Evolutionary conservation across 2,113 vertebrate species (phyloP).

Genomic region (Willisornis vidua): DNA sequence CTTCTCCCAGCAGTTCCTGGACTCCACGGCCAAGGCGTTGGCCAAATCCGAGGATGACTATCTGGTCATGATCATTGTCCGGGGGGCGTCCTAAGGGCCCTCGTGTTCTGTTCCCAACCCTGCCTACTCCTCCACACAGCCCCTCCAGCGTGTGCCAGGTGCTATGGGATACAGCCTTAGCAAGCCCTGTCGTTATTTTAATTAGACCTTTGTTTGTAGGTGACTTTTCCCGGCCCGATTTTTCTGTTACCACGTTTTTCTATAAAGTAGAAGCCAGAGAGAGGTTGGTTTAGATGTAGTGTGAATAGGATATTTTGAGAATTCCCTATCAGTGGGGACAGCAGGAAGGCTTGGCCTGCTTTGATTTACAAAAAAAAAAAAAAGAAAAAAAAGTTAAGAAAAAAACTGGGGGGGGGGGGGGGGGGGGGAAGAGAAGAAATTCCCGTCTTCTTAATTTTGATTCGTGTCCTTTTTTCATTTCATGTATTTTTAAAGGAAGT

Average conservation of each 20-base stretch:
- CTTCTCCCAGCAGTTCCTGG: conserved; percentile 99
- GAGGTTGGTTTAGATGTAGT: conserved; percentile 57
- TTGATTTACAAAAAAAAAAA: conserved; percentile 57
- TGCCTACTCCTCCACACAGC: conserved; percentile 82
- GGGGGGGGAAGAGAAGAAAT: background rate
- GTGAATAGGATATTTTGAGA: conserved; percentile 51
- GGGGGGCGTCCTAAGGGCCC: conserved; percentile 92
- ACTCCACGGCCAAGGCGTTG: conserved; percentile 96
- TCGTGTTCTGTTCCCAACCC: conserved; percentile 71
- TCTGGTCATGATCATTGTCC: conserved; percentile 99
- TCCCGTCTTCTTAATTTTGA: conserved; percentile 38
- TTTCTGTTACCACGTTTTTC: conserved; percentile 66
- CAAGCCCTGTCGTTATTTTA: conserved; percentile 71
- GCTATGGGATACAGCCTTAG: conserved; percentile 88
- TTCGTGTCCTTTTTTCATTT: conserved; percentile 65
- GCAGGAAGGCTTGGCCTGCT: conserved; percentile 60
- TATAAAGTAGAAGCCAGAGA: conserved; percentile 71
- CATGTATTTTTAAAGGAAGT: conserved; percentile 48
- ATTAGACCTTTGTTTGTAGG: conserved; percentile 77
- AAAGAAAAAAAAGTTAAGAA: background rate
- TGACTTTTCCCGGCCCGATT: conserved; percentile 29
- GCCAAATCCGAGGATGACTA: conserved; percentile 99
- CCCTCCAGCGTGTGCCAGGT: conserved; percentile 85
- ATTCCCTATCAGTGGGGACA: background rate
- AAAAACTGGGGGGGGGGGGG: too few relatives aligned